phyloP scores from a whole-genome alignment of 2,113 vertebrate genomes.

The Grallaria varia region DNA sequence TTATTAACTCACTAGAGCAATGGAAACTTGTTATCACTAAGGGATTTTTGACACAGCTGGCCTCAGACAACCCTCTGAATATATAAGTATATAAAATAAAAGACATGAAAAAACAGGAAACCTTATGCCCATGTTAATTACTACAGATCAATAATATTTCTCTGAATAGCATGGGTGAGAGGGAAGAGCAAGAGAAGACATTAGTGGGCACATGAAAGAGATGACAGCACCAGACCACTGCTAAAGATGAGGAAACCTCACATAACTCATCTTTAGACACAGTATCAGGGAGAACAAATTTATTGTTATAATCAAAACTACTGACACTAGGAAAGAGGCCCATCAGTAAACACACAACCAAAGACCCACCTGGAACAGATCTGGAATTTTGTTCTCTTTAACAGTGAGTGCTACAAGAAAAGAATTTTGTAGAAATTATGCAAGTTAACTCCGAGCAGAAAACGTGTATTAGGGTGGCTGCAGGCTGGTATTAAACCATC shows the following conservation, averaged over 20 bases:
- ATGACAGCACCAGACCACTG: neutral
- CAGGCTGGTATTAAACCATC: neutral
- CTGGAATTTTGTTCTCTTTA: neutral
- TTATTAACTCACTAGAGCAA: slow-evolving; percentile 45
- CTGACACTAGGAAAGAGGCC: neutral
- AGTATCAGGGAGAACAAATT: neutral
- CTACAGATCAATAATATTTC: neutral
- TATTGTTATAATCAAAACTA: neutral
- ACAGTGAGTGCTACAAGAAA: neutral
- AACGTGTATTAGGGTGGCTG: neutral
- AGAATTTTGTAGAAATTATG: neutral
- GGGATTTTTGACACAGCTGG: slow-evolving; percentile 29
- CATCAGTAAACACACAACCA: neutral
- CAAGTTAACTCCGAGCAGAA: neutral
- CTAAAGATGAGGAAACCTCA: neutral
- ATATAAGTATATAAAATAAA: neutral
- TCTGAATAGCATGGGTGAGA: neutral
- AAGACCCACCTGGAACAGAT: neutral
- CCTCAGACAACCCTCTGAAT: neutral
- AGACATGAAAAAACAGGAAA: neutral
- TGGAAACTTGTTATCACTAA: slow-evolving; percentile 37
- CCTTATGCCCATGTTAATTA: neutral
- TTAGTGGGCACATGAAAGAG: neutral
- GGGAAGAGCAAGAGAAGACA: neutral
- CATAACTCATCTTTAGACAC: neutral